Conservation (phyloP, 53 echinoderm and acorn worm genomes). For the Astropecten irregularis region DNA sequence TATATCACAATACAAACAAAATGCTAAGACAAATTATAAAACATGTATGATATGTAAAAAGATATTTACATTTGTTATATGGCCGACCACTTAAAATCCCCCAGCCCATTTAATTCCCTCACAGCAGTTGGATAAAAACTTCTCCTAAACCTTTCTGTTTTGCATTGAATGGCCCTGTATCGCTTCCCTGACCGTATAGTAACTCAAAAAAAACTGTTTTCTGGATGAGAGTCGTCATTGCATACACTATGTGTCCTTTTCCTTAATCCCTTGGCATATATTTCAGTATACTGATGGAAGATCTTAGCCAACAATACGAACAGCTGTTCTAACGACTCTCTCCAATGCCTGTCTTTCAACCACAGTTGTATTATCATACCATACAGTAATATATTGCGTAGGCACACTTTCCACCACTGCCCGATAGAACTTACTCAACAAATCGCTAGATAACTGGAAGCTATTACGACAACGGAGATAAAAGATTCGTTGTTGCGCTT, state of each 20-base stretch:
- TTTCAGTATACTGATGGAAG: no score
- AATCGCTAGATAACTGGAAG: not conserved
- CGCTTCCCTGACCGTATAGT: not conserved
- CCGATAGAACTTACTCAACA: conserved; percentile 14
- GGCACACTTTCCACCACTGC: conserved; percentile 18
- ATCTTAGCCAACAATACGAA: not conserved
- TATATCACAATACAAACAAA: no score
- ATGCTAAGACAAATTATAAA: no score
- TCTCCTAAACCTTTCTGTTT: not conserved
- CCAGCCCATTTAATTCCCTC: not conserved
- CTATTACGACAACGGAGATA: not conserved
- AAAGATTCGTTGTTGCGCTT: conserved; percentile 24
- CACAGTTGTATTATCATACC: conserved; percentile 14
- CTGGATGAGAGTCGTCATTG: no score
- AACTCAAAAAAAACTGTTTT: no score
- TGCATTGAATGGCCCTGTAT: not conserved
- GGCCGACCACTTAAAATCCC: no score
- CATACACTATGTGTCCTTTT: no score
- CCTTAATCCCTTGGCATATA: no score
- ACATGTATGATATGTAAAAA: no score
- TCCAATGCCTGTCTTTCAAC: conserved; percentile 1
- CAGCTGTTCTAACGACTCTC: not conserved
- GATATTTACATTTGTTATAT: no score
- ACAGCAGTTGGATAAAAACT: not conserved
- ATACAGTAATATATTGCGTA: conserved; percentile 6